Base-by-base conservation (phyloP, 2,797 vertebrate genomes). In the Hafferia zeledoni region DNA sequence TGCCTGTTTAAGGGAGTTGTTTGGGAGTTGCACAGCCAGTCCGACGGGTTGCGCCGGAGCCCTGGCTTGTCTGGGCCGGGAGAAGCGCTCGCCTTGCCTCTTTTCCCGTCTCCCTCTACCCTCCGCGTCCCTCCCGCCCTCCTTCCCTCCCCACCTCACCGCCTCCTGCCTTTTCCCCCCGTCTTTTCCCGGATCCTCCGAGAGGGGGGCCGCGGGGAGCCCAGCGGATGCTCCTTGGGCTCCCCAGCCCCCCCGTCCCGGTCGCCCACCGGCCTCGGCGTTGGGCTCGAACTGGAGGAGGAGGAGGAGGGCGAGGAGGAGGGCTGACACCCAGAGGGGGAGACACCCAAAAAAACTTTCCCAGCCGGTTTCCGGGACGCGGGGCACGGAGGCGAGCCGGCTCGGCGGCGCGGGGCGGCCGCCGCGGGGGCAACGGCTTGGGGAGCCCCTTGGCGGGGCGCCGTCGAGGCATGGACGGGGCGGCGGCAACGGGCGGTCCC, bases 21-120 rank as follows among this genome's bases (percentile, higher is more conserved):
- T 83, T 33, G 61, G 96, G 97, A 98, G 98, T 98, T 98, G 98
- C 97, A 97, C 97, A 98, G 98, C 99, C 98, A 98, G 99, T 99
- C 97, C 57, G 97, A 99, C 99, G 98, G 98, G 99, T 99, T 99
- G 99, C 96, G 92, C 94, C 90, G 97, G 95, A 97, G 93, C 96
- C 95, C 91, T 93, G 92, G 97, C 96, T 93, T 97, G 97, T 97
- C 97, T 87, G 88, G 84, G 97, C 97, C 90, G 93, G 96, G 96
- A 95, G 87, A 83, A 97, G 94, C 79, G 89, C 96, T 83, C 82
- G 82, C 82, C 82, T 75, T 92, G 80, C 92, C 72, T 84, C 87
- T 92, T 94, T 95, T 74, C 65, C 87, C 90, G 71, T 74, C 95
- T 94, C 93, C 39, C 90, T 85, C 80, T 83, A 41, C 68, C 27